Conservation (phyloP, 2,888 invertebrate genomes). For the Hemistola chrysoprasaria region DNA sequence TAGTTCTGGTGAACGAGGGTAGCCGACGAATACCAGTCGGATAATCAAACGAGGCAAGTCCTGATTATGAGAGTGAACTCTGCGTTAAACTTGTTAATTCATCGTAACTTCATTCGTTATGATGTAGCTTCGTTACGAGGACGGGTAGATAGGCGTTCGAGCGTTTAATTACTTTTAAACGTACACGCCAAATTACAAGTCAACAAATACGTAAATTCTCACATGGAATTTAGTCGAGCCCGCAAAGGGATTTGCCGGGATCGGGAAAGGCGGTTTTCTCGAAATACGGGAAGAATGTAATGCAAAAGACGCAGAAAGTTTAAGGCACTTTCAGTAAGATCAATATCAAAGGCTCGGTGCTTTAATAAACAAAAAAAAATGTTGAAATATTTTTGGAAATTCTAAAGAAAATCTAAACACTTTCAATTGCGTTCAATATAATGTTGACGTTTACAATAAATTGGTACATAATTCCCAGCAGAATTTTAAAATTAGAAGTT, state of each 20-base stretch:
- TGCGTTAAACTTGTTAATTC: conserved; percentile 48
- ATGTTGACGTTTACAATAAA: no score
- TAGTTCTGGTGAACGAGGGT: conserved; percentile 43
- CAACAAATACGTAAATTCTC: conserved; percentile 22
- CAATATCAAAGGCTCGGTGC: conserved; percentile 23
- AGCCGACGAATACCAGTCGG: conserved; percentile 38
- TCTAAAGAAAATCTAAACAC: no score
- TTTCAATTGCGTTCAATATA: no score
- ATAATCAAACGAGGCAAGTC: conserved; percentile 33
- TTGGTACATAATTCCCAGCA: no score
- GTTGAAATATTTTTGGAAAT: no score
- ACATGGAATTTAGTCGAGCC: conserved; percentile 16
- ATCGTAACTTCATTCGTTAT: conserved; percentile 53
- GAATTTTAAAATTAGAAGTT: no score
- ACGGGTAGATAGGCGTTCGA: conserved; percentile 38
- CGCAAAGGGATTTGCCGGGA: conserved; percentile 3
- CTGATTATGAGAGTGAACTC: conserved; percentile 39
- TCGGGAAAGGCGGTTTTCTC: conserved; percentile 6
- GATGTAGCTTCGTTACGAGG: conserved; percentile 43
- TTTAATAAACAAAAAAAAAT: conserved; percentile 11
- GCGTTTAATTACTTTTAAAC: conserved; percentile 42
- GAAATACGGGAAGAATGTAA: conserved; percentile 18
- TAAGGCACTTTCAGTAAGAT: conserved; percentile 26
- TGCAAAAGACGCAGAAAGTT: conserved; percentile 26
- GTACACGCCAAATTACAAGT: conserved; percentile 28